A percentile compares a stretch with the other conserved stretches of the same genome.
Conservation (phyloP, 2,888 invertebrate genomes). For the Capitulum mitella region DNA sequence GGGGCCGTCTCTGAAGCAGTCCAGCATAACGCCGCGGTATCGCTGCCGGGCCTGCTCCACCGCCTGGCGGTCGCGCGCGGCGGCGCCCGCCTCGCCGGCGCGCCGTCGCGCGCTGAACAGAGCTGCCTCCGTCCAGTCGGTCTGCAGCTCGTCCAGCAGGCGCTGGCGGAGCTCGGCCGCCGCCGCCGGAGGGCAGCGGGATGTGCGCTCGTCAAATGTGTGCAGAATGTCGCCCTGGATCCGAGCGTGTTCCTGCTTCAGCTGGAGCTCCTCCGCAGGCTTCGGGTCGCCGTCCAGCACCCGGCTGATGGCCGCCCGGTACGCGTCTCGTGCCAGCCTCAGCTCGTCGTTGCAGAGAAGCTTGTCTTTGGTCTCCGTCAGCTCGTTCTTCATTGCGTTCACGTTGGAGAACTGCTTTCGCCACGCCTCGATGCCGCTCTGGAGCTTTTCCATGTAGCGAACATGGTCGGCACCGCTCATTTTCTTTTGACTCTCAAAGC, state of each 20-base stretch:
- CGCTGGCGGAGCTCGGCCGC: background rate
- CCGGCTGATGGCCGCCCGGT: background rate
- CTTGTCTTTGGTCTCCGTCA: background rate
- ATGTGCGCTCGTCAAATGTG: background rate
- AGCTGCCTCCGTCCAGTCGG: background rate
- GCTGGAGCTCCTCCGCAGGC: background rate
- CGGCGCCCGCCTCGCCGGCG: background rate
- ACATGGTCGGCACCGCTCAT: background rate
- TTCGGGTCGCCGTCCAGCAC: background rate
- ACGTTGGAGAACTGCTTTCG: background rate
- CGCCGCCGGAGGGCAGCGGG: background rate
- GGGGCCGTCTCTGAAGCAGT: background rate
- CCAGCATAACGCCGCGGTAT: background rate
- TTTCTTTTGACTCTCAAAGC: background rate
- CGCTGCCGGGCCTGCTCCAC: background rate
- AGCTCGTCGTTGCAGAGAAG: background rate
- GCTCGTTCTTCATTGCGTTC: background rate
- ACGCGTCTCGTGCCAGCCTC: background rate
- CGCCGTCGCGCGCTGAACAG: background rate
- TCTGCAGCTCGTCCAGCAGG: background rate
- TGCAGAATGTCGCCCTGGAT: background rate
- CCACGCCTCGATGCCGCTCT: background rate
- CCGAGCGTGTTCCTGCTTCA: background rate
- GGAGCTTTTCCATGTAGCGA: background rate
- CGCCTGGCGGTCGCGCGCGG: background rate